Base-by-base conservation (phyloP, 2,797 vertebrate genomes). In the Macropus fuliginosus region DNA sequence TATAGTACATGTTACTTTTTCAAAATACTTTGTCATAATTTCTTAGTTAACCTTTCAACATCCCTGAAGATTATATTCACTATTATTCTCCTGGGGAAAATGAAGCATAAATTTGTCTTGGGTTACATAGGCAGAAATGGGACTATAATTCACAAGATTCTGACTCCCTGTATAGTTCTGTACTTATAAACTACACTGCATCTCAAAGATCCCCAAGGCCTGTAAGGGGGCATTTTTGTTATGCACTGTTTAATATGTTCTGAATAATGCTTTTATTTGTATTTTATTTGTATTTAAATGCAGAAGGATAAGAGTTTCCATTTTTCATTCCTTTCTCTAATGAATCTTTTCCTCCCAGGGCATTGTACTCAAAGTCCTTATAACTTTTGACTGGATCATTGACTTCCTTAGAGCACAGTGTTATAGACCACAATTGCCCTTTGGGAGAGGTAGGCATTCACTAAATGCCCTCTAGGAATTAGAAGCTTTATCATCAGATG, bases 51-150 rank as follows among this genome's bases (percentile, higher is more conserved):
- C 34, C 91, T 59, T 89, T 89, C 3, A 97, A 56, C 91, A 1
- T 95, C 16, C 62, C 1, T 50, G 14, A 54, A 93, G 92, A 59
- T 94, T 55, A 24, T 1, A 91, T 81, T 6, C 6, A 13, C 57
- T 55, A 54, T 57, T 96, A 34, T 94, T 94, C 90, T 95, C 18
- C 40, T 89, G 55, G 54, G 57, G 11, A 92, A 96, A 95, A 57
- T 81, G 91, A 93, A 29, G 31, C 9, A 92, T 90, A 55, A 50
- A 31, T 12, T 92, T 96, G 24, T 27, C 54, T 94, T 2, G 91
- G 89, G 56, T 93, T 95, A 93, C 11, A 4, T 5, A 50, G 29
- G 50, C 56, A 59, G 6, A 55, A 59, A 54, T 54, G 92, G 40
- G 92, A 50, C 13, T 55, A 18, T 46, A 92, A 90, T 21, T 91